Evolutionary conservation across 1,140 invertebrate genomes (phyloP).

Genomic region (Panonychus citri): DNA sequence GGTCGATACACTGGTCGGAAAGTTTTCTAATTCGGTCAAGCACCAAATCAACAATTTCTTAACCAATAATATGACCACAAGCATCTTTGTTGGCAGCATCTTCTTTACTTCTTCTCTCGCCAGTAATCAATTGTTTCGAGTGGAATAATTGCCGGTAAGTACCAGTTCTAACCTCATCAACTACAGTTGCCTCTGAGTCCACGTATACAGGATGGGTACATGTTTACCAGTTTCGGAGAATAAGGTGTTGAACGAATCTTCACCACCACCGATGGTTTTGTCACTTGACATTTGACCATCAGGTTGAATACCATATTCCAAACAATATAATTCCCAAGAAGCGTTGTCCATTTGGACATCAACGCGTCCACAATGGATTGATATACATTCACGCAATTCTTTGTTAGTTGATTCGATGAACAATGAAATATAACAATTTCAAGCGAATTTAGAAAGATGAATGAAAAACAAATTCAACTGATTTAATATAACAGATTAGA

Average conservation of each 20-base stretch:
- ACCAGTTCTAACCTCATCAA: constrained; percentile 44
- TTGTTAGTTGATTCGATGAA: no score
- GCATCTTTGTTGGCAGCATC: constrained; percentile 36
- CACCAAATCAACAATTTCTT: constrained; percentile 54
- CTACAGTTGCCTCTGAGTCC: constrained; percentile 63
- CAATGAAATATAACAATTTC: no score
- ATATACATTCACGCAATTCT: constrained; percentile 49
- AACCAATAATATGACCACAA: constrained; percentile 33
- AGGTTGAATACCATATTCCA: constrained; percentile 37
- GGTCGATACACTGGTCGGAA: constrained; percentile 18
- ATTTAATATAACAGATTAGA: no score
- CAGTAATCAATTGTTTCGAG: constrained; percentile 39
- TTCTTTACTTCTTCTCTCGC: no score
- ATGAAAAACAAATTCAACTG: no score
- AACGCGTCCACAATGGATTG: constrained; percentile 64
- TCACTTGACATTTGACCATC: constrained; percentile 21
- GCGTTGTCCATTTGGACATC: constrained; percentile 71
- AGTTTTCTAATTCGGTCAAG: constrained; percentile 34
- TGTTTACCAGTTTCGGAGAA: constrained; percentile 77
- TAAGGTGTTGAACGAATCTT: constrained; percentile 68
- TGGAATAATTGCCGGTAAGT: constrained; percentile 39
- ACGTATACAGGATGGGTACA: constrained; percentile 55
- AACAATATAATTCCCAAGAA: constrained; percentile 57
- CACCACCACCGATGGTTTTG: constrained; percentile 30
- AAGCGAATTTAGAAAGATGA: no score